Base-by-base conservation (phyloP, 1,140 invertebrate species). In the Drosophila miranda region DNA sequence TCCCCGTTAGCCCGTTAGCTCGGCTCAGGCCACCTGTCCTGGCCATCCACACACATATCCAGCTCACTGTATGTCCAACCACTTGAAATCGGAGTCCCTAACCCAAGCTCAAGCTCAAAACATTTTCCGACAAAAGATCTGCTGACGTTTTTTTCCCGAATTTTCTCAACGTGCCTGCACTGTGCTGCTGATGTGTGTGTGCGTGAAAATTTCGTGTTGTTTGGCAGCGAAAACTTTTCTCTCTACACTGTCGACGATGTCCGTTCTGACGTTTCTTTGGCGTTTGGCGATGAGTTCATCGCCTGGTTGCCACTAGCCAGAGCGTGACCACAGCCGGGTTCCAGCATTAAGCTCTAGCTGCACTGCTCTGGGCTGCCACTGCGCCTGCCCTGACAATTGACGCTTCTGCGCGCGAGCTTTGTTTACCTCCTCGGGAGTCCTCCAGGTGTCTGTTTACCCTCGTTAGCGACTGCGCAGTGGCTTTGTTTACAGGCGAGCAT, bases 371-470 rank as follows among this genome's bases (percentile, higher is more conserved):
- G n/a, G 28, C 0, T 1, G n/a, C 1, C 38, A 34, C 41, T 63
- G 78, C 81, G 81, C 68, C 23, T 81, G 81, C 61, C 46, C 75
- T 80, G 82, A 86, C 81, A 63, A 21, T 75, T 74, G 51, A 14
- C 53, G 64, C 49, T 45, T 45, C 64, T 43, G 81, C 82, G 81
- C 73, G 5, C 0, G 46, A 2, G 4, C 8, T 46, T 60, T 84
- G 72, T 86, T 83, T 84, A 84, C 80, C 61, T 69, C 61, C 14
- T 2, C 8, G 3, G 7, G 48, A 42, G 56, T 56, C 16, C 81
- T 14, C 86, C 81, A 84, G 81, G 81, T 84, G 81, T 84, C 60
- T 84, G 81, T 86, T 84, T 84, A 84, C 77, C 48, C 49, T 19
- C 14, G 42, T 44, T 6, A 5, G 77, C 81, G 64, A 30, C 50